Evolutionary conservation across 1,140 invertebrate species (phyloP), one percentile per base, ranked within the genome.

Genomic region (Gonatopus flavifemur): DNA sequence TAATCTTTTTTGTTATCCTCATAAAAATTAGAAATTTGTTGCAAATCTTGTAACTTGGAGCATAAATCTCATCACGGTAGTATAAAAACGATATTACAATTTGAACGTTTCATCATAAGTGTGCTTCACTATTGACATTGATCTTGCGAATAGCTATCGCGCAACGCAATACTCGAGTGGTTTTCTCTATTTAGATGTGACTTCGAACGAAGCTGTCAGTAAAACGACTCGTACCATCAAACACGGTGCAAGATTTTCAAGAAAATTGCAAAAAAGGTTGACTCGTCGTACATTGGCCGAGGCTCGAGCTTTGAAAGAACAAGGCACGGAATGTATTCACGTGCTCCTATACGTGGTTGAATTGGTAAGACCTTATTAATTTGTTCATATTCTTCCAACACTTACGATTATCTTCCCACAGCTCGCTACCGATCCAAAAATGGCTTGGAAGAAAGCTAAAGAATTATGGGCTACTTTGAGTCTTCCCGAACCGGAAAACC

Each of bases 401-500:
- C 18, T 20, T 16, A 12, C 25, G 6, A 28, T 7, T 12, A n/a
- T 57, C 24, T 25, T 25, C 59, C 60, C 62, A 7, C 58, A 90
- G 88, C 72, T 91, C 49, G 86, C 84, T 4, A 89, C 83, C 32
- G 88, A 91, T 73, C 89, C 89, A 1, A 88, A 83, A 55, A 68
- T 85, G 25, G 88, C 89, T n/a, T 79, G 83, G 62, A 74, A 85
- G 61, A 89, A 89, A 64, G 85, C 86, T 2, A 85, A 84, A 52
- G 84, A 86, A 52, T 64, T 90, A 6, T 91, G 88, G 85, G 64
- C 66, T 1, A 79, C 82, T 8, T 71, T 92, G 22, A 90, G 88
- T 58, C 72, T 84, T 49, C 83, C 88, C 15, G 89, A 92, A 62
- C 89, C 89, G 0, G 89, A 90, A 70, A 91, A 91, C 73, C 89